Conservation (phyloP, 2,797 vertebrate species). For the Takifugu rubripes region DNA sequence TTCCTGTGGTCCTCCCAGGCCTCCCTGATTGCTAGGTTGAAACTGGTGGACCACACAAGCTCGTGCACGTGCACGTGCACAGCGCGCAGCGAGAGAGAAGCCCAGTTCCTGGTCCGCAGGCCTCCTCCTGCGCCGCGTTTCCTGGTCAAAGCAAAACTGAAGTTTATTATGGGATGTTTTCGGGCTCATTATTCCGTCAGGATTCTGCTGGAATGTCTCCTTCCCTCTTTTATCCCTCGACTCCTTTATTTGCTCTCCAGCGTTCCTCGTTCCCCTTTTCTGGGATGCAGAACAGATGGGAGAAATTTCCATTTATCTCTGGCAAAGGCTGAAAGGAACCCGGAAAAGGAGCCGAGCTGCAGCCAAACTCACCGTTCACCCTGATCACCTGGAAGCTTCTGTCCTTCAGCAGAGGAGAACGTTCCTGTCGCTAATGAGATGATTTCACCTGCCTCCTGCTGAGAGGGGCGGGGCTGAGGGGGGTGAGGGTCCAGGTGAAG, state of each 20-base stretch:
- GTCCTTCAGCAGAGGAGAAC: slow-evolving; percentile 3
- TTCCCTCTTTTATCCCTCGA: slow-evolving; percentile 6
- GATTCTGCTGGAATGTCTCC: background rate
- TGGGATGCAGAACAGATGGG: slow-evolving; percentile 47
- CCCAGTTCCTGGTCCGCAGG: no score
- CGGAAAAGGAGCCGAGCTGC: slow-evolving; percentile 10
- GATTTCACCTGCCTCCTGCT: no score
- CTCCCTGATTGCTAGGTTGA: slow-evolving; percentile 34
- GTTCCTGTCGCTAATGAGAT: no score
- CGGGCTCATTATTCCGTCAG: slow-evolving; percentile 13
- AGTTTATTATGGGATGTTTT: background rate
- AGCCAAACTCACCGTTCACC: slow-evolving; percentile 30
- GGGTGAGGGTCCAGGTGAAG: no score
- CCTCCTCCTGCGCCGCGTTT: no score
- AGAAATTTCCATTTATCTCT: slow-evolving; percentile 45
- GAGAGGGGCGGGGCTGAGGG: no score
- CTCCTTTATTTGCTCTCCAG: slow-evolving; percentile 23
- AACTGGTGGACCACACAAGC: slow-evolving; percentile 33
- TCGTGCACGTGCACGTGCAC: no score
- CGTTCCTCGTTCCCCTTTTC: background rate
- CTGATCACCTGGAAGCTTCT: slow-evolving; percentile 22
- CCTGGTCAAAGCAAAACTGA: no score
- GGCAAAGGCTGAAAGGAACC: slow-evolving; percentile 41
- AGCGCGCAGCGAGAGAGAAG: no score
- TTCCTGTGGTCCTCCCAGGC: slow-evolving; percentile 13